phyloP scores from a whole-genome alignment of 1,140 invertebrate genomes.

The Drosophila baimaii region DNA sequence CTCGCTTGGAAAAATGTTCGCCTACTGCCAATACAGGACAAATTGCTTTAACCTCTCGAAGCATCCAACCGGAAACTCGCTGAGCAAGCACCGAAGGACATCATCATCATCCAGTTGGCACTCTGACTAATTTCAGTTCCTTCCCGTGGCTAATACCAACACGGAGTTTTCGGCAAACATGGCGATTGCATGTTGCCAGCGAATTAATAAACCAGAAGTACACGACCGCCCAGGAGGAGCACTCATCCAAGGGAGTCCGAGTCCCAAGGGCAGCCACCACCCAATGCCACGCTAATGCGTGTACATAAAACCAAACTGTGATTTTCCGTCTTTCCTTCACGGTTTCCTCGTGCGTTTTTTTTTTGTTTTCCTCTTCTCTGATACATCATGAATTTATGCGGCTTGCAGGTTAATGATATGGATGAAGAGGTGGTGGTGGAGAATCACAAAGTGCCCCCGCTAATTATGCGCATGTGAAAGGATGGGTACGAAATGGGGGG shows the following conservation, averaged over 20 bases:
- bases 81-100: constrained; percentile 17
- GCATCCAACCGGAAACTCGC: constrained; percentile 1
- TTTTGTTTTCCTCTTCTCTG: constrained; percentile 26
- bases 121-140: constrained; percentile 12
- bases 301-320: constrained; percentile 75
- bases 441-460: constrained; percentile 24
- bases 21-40: neutral
- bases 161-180: constrained; percentile 53
- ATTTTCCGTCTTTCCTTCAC: constrained; percentile 46
- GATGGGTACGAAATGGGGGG: neutral
- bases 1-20: neutral
- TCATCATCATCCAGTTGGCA: constrained; percentile 8
- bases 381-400: constrained; percentile 69
- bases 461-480: constrained; percentile 73
- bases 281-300: constrained; percentile 47
- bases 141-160: constrained; percentile 47
- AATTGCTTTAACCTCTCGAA: neutral
- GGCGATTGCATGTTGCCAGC: constrained; percentile 67
- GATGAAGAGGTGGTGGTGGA: constrained; percentile 3
- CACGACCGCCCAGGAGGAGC: constrained; percentile 37
- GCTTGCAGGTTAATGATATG: constrained; percentile 76
- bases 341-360: constrained; percentile 9
- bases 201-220: constrained; percentile 75
- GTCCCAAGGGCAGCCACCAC: constrained; percentile 28
- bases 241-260: constrained; percentile 38